A percentile compares a stretch with the other conserved stretches of the same genome.
Evolutionary conservation across 2,888 invertebrate species (phyloP).

Genomic region (Ceratothoa steindachneri): DNA sequence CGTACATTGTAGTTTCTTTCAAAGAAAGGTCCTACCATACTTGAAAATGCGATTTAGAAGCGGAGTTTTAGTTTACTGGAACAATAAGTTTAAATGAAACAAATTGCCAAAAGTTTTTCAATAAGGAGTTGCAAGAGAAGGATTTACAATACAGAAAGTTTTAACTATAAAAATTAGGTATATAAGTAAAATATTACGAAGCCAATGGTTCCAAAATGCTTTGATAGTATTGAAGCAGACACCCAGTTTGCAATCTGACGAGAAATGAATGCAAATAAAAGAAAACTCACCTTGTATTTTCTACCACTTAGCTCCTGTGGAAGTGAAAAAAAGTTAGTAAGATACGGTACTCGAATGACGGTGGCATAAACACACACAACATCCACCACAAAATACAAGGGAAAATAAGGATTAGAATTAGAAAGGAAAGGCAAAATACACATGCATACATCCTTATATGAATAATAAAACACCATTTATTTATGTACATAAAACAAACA

Average conservation of each 20-base stretch:
- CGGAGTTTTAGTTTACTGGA: background rate
- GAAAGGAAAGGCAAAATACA: no score
- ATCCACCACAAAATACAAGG: no score
- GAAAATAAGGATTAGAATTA: no score
- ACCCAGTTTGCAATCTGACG: background rate
- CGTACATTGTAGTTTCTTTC: no score
- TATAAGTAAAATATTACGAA: background rate
- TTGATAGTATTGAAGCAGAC: no score
- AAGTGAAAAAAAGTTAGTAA: background rate
- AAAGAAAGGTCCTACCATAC: no score
- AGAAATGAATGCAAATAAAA: background rate
- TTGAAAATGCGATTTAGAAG: no score
- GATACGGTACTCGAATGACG: no score
- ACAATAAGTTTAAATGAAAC: background rate
- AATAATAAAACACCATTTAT: no score
- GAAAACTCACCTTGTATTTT: background rate
- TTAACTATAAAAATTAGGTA: background rate
- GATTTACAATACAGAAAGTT: background rate
- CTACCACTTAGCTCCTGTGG: constrained; percentile 4
- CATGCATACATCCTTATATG: no score
- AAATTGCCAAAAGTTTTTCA: background rate
- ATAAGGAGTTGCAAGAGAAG: background rate
- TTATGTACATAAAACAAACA: no score
- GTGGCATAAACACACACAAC: background rate
- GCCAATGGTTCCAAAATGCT: no score